phyloP scores from a whole-genome alignment of 2,888 invertebrate genomes.

The Leptopterna dolabrata region DNA sequence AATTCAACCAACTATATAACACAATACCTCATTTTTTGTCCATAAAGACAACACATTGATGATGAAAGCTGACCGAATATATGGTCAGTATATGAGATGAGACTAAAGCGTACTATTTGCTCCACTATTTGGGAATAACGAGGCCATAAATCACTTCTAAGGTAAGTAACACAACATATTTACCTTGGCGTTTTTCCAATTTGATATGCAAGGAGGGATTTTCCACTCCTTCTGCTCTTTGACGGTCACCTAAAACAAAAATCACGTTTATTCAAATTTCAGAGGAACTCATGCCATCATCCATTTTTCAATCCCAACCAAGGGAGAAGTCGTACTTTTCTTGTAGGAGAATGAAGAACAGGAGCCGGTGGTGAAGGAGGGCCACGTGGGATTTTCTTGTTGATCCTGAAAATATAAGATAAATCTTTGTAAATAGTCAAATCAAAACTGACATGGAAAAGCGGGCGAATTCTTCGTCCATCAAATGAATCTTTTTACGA shows the following conservation, averaged over 20 bases:
- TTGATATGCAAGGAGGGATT: conserved; percentile 97
- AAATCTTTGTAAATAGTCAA: not conserved
- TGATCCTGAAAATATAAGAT: conserved; percentile 75
- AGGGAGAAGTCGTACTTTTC: conserved; percentile 73
- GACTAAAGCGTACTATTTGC: too few species aligned
- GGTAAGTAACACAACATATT: too few species aligned
- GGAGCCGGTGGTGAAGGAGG: conserved; percentile 99
- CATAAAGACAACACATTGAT: too few species aligned
- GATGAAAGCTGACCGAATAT: too few species aligned
- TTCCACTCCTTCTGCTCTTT: conserved; percentile 99
- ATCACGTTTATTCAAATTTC: conserved; percentile 34
- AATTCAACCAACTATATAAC: too few species aligned
- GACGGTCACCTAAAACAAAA: conserved; percentile 77
- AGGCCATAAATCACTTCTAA: too few species aligned
- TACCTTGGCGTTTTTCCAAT: conserved; percentile 99
- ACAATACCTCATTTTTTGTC: too few species aligned
- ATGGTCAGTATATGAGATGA: too few species aligned
- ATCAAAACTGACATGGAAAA: not conserved
- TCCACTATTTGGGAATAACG: too few species aligned
- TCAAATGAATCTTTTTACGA: not conserved
- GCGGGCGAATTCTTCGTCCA: too few species aligned
- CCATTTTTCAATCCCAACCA: not conserved
- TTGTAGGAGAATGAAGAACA: conserved; percentile 96
- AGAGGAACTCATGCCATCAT: not conserved
- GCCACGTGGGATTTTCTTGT: conserved; percentile 98